Evolutionary conservation across 2,797 vertebrate genomes (phyloP), one percentile per base, ranked within the genome.

Genomic region (Xiphorhynchus erythropygius): DNA sequence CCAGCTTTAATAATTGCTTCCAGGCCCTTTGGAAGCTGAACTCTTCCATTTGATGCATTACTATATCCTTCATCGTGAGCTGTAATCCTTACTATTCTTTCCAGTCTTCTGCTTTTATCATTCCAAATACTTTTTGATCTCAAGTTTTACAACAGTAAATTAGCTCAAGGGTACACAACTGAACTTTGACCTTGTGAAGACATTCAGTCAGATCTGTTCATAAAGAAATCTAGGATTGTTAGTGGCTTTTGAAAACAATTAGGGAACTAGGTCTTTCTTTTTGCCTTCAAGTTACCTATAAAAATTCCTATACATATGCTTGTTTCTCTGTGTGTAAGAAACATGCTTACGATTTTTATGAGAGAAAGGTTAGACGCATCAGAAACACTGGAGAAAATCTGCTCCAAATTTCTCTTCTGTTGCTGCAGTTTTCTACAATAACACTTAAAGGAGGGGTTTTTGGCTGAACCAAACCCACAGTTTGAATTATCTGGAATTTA

Each of bases 1-100:
- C 96, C 73, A 86, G 76, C 63, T 89, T 83, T 76, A 89, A 39
- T 83, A 84, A 62, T 84, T 91, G 27, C 67, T 91, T 90, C 73
- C 87, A 96, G 93, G 47, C 37, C 78, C 37, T 88, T 77, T 28
- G 76, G 71, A 87, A 24, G 13, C 79, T 62, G 35, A 37, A 44
- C 42, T 84, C 16, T 46, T 85, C 81, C 24, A 24, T 73, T 59
- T 86, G 50, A 52, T 1, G 3, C 41, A 73, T 84, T 82, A 46
- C 50, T 53, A 10, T 46, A 27, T 76, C 12, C 3, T 67, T 92
- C 71, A 70, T 69, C 18, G 7, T n/a, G 8, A 86, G 47, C 33
- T 88, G 33, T 50, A 70, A 70, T 49, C 33, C 42, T 35, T n/a
- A 49, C 39, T 84, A 13, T 62, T 89, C 23, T 91, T 87, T 87